These are phyloP conservation scores for Apotomis capreana DNA, from an alignment of 2,888 invertebrate genomes.

Conservation along the genomic window DNA sequence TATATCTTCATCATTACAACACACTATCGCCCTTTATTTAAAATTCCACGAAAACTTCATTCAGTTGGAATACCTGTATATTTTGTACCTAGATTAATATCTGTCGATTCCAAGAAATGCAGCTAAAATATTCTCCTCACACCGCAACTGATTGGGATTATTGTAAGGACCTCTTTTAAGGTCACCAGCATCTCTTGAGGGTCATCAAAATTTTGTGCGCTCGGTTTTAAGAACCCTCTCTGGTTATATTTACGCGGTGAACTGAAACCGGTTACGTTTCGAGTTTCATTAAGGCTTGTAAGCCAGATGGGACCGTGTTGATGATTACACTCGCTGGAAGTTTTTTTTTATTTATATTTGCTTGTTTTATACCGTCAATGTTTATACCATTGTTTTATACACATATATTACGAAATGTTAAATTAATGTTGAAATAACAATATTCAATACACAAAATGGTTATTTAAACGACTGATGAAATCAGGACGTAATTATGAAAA, in stretches of 20 bases:
- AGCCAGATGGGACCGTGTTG: not conserved
- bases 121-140: not conserved
- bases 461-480: no score
- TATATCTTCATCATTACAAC: no score
- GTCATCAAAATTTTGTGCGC: slow-evolving; percentile 47
- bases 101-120: not conserved
- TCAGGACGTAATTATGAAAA: no score
- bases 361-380: no score
- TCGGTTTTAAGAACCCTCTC: slow-evolving; percentile 43
- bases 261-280: slow-evolving; percentile 36
- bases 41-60: no score
- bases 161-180: not conserved
- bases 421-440: no score
- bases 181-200: slow-evolving; percentile 36
- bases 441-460: no score
- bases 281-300: not conserved
- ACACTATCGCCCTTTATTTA: no score
- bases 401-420: no score
- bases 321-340: not conserved
- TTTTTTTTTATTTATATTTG: not conserved
- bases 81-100: not conserved
- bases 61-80: no score
- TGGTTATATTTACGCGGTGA: slow-evolving; percentile 49
- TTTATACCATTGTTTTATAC: no score
- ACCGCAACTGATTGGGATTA: slow-evolving; percentile 10